A percentile compares a stretch with the other conserved stretches of the same genome.
phyloP scores from a whole-genome alignment of 2,888 invertebrate species.

The Pseudococcus longispinus region DNA sequence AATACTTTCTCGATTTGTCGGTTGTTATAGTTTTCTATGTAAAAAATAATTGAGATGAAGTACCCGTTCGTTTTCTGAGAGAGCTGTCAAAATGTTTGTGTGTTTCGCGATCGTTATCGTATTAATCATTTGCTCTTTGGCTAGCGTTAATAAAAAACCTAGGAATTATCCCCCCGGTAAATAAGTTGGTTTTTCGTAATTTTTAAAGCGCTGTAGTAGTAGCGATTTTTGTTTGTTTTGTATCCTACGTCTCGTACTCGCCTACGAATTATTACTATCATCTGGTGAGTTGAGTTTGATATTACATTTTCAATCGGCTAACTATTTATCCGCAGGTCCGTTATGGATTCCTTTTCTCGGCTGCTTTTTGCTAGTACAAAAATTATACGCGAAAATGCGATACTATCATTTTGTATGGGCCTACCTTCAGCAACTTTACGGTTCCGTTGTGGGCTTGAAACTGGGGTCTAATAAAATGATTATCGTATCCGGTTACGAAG shows the following conservation, averaged over 20 bases:
- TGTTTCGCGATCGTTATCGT: conserved; percentile 20
- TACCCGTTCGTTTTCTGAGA: not conserved
- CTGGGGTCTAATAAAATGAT: conserved; percentile 71
- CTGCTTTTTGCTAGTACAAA: conserved; percentile 64
- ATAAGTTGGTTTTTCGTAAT: conserved; percentile 49
- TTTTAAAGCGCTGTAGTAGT: not conserved
- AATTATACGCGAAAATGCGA: conserved; percentile 62
- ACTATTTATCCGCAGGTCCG: conserved; percentile 65
- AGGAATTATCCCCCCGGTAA: conserved; percentile 67
- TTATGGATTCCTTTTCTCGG: conserved; percentile 68
- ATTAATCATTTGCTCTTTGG: not conserved
- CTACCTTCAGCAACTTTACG: conserved; percentile 68
- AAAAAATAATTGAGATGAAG: not conserved
- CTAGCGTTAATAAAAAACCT: conserved; percentile 62
- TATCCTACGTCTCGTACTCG: no score
- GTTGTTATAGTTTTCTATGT: not conserved
- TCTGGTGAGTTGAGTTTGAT: not conserved
- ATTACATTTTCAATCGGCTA: not conserved
- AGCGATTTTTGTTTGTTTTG: not conserved
- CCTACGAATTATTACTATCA: not conserved
- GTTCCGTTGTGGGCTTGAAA: conserved; percentile 72
- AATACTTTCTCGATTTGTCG: not conserved
- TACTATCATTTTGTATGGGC: conserved; percentile 71
- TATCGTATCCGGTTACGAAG: conserved; percentile 70
- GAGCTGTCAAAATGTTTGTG: not conserved